These are phyloP conservation scores for Pachypeltis micranthus DNA, from an alignment of 1,140 invertebrate genomes.

Conservation along the genomic window DNA sequence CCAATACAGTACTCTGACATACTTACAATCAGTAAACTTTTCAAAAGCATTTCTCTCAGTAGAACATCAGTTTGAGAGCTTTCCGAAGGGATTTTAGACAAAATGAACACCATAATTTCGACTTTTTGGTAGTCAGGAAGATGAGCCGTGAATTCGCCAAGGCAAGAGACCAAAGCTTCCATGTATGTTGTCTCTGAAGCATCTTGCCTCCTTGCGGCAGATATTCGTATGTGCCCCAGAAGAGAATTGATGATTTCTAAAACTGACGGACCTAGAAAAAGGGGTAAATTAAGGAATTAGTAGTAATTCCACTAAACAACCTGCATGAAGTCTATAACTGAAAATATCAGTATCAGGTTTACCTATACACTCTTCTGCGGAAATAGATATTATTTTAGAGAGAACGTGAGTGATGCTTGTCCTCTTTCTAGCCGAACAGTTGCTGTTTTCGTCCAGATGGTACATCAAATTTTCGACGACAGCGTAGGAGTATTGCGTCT, in stretches of 20 bases:
- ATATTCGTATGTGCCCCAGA: conserved; percentile 77
- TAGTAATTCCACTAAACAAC: no score
- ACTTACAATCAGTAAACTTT: conserved; percentile 90
- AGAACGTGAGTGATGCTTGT: conserved; percentile 90
- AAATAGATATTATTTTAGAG: conserved; percentile 91
- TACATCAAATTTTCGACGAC: conserved; percentile 91
- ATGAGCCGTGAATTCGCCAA: conserved; percentile 97
- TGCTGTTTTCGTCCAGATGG: conserved; percentile 74
- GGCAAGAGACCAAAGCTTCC: conserved; percentile 88
- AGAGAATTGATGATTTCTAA: conserved; percentile 96
- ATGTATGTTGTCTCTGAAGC: conserved; percentile 64
- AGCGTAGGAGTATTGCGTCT: conserved; percentile 94
- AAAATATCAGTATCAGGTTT: no score
- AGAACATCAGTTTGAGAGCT: conserved; percentile 47
- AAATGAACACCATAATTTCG: conserved; percentile 91
- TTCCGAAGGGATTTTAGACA: conserved; percentile 59
- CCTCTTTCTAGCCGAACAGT: conserved; percentile 67
- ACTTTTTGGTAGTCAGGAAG: conserved; percentile 99
- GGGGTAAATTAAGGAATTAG: no score
- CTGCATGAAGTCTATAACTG: no score
- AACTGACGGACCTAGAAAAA: conserved; percentile 64
- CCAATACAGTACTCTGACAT: no score
- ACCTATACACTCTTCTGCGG: conserved; percentile 89
- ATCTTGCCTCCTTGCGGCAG: conserved; percentile 48
- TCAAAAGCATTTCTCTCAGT: conserved; percentile 85